These are phyloP conservation scores for Ophioninae sp. DNA, from an alignment of 2,888 invertebrate species.

Conservation along the genomic window DNA sequence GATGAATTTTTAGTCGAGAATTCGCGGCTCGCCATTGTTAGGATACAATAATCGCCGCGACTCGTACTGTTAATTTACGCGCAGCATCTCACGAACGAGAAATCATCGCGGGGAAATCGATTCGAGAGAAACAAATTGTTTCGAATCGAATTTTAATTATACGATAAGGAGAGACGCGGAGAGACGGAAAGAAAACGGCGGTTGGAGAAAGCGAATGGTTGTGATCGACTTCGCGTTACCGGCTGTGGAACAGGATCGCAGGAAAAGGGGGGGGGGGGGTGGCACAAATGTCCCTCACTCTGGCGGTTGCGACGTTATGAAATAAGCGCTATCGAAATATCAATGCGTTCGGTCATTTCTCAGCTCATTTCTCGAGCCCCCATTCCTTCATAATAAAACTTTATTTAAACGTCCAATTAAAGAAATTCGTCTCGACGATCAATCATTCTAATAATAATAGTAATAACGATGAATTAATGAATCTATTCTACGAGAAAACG, in stretches of 20 bases:
- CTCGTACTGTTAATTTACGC: background rate
- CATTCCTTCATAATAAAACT: conserved; percentile 13
- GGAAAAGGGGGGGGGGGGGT: background rate
- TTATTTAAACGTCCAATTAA: conserved; percentile 1
- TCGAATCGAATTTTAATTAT: conserved; percentile 14
- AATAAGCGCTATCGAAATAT: conserved; percentile 48
- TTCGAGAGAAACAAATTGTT: conserved; percentile 40
- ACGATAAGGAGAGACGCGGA: conserved; percentile 13
- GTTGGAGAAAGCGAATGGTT: conserved; percentile 53
- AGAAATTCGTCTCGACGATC: conserved; percentile 9
- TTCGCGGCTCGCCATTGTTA: background rate
- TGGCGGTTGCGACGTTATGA: conserved; percentile 26
- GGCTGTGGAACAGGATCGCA: conserved; percentile 41
- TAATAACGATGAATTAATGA: background rate
- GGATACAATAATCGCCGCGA: background rate
- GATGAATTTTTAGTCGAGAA: background rate
- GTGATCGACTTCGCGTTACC: conserved; percentile 35
- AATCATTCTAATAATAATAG: conserved; percentile 10
- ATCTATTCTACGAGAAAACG: background rate
- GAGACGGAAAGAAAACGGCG: background rate
- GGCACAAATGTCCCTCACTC: conserved; percentile 34
- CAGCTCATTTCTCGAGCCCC: conserved; percentile 30
- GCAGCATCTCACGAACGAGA: background rate
- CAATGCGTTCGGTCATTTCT: conserved; percentile 35
- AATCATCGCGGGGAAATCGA: background rate